Percentiles rank a stretch among this genome's conserved stretches.
Evolutionary conservation across 37 sponge, comb jelly and placozoan genomes (phyloP).

Genomic region (Haliclona indistincta): DNA sequence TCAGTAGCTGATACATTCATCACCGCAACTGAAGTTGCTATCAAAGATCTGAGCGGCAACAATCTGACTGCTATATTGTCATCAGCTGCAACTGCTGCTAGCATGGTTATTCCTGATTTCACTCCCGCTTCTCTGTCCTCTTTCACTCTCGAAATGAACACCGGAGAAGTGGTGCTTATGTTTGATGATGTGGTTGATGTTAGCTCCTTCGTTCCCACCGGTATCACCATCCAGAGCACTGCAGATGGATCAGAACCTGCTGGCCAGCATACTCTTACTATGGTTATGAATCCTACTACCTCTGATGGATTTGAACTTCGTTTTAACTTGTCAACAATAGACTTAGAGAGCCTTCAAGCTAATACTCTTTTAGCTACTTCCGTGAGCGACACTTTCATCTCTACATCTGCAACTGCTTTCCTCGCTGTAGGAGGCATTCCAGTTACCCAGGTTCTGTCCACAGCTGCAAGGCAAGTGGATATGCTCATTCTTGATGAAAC

Average conservation of each 20-base stretch:
- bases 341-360: constrained; percentile 52
- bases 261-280: constrained; percentile 37
- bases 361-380: constrained; percentile 63
- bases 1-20: constrained; percentile 42
- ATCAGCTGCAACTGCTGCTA: constrained; percentile 16
- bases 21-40: constrained; percentile 24
- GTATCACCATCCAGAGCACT: constrained; percentile 58
- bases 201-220: constrained; percentile 38
- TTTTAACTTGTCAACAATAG: constrained; percentile 47
- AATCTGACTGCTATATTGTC: constrained; percentile 25
- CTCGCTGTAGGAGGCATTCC: constrained; percentile 24
- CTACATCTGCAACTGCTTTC: constrained; percentile 22
- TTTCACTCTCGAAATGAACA: constrained; percentile 76
- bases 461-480: constrained; percentile 50
- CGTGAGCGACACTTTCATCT: constrained; percentile 50
- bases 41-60: constrained; percentile 64
- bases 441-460: constrained; percentile 9
- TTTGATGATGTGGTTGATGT: constrained; percentile 78
- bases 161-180: constrained; percentile 46
- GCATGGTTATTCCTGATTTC: constrained; percentile 26
- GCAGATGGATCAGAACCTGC: constrained; percentile 14
- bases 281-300: not conserved
- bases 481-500: constrained; percentile 54
- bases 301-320: constrained; percentile 56
- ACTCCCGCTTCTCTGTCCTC: constrained; percentile 38